A percentile compares a stretch with the other conserved stretches of the same genome.
Evolutionary conservation across 2,113 vertebrate genomes (phyloP).

Genomic region (Coregonus clupeaformis): DNA sequence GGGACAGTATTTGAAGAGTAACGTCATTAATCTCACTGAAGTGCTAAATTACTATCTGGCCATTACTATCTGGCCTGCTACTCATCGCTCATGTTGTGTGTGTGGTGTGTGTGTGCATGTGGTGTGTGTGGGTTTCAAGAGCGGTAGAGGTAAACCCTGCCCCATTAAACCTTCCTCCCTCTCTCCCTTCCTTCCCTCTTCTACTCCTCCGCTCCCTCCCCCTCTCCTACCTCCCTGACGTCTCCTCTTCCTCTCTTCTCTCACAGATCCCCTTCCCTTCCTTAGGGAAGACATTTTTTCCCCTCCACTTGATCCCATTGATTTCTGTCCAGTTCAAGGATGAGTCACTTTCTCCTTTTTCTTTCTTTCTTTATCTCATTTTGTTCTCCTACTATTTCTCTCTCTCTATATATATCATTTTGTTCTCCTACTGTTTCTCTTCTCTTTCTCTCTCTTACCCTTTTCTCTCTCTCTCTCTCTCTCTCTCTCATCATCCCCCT

Average conservation of each 20-base stretch:
- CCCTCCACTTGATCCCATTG: constrained; percentile 52
- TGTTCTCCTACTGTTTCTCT: no score
- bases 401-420: no score
- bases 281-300: constrained; percentile 8
- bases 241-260: no score
- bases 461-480: no score
- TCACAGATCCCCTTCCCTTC: constrained; percentile 10
- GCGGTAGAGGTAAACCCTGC: no score
- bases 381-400: no score
- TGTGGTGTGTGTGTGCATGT: background rate
- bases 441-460: background rate
- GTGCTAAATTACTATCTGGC: background rate
- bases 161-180: background rate
- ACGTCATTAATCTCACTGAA: background rate
- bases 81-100: background rate
- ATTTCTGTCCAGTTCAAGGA: constrained; percentile 51
- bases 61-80: background rate
- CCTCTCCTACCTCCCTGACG: no score
- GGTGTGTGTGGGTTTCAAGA: no score
- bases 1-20: background rate
- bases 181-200: background rate
- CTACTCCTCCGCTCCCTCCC: no score
- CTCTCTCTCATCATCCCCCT: no score
- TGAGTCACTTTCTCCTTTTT: constrained; percentile 28
- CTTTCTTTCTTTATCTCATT: no score